These are phyloP conservation scores for Chrysomela aeneicollis DNA, from an alignment of 2,888 invertebrate species.

Conservation along the genomic window DNA sequence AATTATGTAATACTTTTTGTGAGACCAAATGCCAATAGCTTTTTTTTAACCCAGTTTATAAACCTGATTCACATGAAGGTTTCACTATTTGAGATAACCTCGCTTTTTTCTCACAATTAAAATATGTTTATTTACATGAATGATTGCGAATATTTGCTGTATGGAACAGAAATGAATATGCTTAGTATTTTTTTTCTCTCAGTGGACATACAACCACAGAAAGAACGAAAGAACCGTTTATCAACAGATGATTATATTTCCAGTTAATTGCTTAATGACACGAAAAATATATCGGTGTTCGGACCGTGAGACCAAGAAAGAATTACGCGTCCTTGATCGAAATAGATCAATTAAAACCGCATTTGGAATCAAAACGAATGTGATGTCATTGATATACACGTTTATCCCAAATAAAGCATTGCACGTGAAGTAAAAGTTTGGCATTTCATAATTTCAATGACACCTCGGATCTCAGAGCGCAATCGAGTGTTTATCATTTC, in stretches of 20 bases:
- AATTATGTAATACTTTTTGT: no score
- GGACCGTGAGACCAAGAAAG: not conserved
- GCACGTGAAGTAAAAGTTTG: slow-evolving; percentile 14
- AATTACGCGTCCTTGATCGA: slow-evolving; percentile 8
- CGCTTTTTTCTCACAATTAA: no score
- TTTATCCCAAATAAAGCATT: slow-evolving; percentile 20
- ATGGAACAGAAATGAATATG: no score
- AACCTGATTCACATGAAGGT: not conserved
- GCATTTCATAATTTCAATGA: not conserved
- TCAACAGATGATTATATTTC: not conserved
- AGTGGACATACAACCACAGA: no score
- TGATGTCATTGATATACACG: slow-evolving; percentile 9
- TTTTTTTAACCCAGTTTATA: not conserved
- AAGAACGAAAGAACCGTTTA: not conserved
- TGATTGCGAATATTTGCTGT: no score
- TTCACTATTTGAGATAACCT: no score
- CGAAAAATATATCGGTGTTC: not conserved
- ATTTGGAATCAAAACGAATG: slow-evolving; percentile 27
- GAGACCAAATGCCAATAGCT: not conserved
- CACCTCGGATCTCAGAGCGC: no score
- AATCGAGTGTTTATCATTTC: no score
- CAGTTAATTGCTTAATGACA: not conserved
- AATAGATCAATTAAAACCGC: slow-evolving; percentile 21
- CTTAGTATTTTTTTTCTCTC: no score
- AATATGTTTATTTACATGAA: not conserved